Evolutionary conservation across 2,113 vertebrate species (phyloP).

Genomic region (Camelus bactrianus): DNA sequence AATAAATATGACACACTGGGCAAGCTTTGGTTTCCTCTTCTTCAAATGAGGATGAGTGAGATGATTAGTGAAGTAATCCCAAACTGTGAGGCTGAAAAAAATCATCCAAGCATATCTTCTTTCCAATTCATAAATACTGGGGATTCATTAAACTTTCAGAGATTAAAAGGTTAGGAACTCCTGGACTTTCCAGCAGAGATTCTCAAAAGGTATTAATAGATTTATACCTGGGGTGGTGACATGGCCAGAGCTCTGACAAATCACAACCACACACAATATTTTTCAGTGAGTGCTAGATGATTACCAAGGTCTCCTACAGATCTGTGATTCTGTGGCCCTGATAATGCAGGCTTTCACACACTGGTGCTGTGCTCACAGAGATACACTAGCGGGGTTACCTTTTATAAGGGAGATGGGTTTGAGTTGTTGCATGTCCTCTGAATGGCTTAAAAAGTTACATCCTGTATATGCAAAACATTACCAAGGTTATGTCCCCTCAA

Average conservation of each 20-base stretch:
- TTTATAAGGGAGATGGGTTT: not conserved
- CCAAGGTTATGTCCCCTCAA: not conserved
- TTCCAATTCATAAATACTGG: not conserved
- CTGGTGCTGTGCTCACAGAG: not conserved
- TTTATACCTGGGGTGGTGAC: not conserved
- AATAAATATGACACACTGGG: slow-evolving; percentile 45
- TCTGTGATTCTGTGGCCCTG: not conserved
- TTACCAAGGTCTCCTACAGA: not conserved
- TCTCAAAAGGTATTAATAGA: not conserved
- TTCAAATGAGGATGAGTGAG: not conserved
- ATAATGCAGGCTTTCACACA: not conserved
- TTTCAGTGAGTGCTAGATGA: not conserved
- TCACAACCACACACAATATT: not conserved
- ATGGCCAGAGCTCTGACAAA: not conserved
- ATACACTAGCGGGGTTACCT: not conserved
- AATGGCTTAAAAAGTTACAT: not conserved
- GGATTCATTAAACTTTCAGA: not conserved
- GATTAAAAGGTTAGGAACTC: not conserved
- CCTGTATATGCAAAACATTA: not conserved
- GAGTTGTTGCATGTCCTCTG: not conserved
- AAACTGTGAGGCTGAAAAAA: not conserved
- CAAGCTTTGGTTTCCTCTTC: not conserved
- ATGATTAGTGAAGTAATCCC: not conserved
- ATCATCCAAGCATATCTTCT: not conserved
- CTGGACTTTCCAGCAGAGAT: not conserved